phyloP scores from a whole-genome alignment of 2,113 vertebrate species.

The Alosa alosa region DNA sequence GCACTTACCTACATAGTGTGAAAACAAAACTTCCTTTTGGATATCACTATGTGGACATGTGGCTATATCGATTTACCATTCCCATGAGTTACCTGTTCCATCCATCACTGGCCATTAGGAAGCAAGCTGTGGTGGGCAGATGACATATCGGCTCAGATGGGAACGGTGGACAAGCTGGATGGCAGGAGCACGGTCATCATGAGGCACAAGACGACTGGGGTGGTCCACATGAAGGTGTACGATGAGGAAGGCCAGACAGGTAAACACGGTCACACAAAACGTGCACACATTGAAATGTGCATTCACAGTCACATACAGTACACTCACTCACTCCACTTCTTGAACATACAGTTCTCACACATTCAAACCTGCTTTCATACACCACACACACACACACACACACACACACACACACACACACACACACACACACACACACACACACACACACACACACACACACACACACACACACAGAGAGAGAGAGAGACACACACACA shows the following conservation, averaged over 20 bases:
- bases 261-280: neutral
- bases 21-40: neutral
- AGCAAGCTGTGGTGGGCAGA: conserved; percentile 88
- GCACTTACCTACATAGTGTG: neutral
- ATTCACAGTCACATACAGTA: neutral
- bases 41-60: neutral
- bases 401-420: neutral
- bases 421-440: too few species aligned
- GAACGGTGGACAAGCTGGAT: conserved; percentile 81
- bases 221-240: conserved; percentile 86
- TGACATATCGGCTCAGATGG: conserved; percentile 79
- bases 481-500: too few species aligned
- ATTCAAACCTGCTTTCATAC: too few species aligned
- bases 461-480: too few species aligned
- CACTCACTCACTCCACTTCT: too few species aligned
- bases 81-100: neutral
- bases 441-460: too few species aligned
- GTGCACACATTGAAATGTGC: too few species aligned
- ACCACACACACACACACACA: too few species aligned
- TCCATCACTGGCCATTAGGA: conserved; percentile 59
- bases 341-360: too few species aligned
- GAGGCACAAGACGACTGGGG: conserved; percentile 79
- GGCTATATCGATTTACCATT: neutral
- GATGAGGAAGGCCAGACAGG: conserved; percentile 75
- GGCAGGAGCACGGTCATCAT: conserved; percentile 75